A percentile compares a stretch with the other conserved stretches of the same genome.
phyloP scores from a whole-genome alignment of 2,888 invertebrate genomes.

The Blera fallax region DNA sequence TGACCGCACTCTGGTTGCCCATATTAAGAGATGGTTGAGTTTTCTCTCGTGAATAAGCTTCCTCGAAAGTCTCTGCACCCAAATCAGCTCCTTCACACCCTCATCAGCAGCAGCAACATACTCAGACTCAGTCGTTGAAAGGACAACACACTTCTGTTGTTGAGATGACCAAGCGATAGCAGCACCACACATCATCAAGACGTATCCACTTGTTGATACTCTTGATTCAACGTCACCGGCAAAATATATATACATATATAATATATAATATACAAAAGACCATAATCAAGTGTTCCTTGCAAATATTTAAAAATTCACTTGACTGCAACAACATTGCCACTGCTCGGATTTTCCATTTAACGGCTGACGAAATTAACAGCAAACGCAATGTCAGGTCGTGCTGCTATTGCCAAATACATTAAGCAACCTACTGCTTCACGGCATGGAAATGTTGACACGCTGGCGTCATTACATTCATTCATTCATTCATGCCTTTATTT shows the following conservation, averaged over 20 bases:
- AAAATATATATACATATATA: conserved; percentile 42
- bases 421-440: conserved; percentile 44
- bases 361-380: conserved; percentile 20
- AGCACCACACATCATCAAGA: conserved; percentile 13
- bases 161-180: conserved; percentile 40
- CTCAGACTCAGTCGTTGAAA: conserved; percentile 76
- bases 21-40: too few species aligned
- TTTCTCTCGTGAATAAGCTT: too few species aligned
- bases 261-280: conserved; percentile 22
- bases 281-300: conserved; percentile 26
- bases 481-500: too few species aligned
- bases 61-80: too few species aligned
- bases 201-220: conserved; percentile 26
- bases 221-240: conserved; percentile 13
- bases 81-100: conserved; percentile 27
- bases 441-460: not conserved
- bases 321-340: not conserved
- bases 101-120: conserved; percentile 75
- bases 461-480: not conserved
- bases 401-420: conserved; percentile 49
- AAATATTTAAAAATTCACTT: conserved; percentile 55
- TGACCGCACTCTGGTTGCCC: too few species aligned
- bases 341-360: conserved; percentile 34
- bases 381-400: conserved; percentile 35
- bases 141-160: conserved; percentile 39